phyloP scores from a whole-genome alignment of 2,797 vertebrate genomes.

The Spheniscus humboldti region DNA sequence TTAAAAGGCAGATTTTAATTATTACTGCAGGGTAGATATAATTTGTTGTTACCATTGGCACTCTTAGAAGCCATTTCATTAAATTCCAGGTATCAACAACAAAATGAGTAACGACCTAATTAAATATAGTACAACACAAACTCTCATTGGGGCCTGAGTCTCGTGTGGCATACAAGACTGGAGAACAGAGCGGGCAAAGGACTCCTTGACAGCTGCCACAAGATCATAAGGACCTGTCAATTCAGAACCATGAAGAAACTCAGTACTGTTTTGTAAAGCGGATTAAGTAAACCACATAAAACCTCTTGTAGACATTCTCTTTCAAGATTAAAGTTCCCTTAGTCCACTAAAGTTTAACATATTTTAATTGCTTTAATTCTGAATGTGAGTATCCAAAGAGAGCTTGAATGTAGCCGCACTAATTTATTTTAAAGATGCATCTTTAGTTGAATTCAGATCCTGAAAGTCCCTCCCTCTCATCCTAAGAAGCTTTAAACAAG shows the following conservation, averaged over 20 bases:
- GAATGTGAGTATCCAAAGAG: background rate
- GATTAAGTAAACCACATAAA: background rate
- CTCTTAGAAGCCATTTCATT: conserved; percentile 27
- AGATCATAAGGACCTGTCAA: background rate
- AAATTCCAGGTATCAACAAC: conserved; percentile 36
- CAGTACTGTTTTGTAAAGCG: background rate
- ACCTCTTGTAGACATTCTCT: background rate
- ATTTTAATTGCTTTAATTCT: background rate
- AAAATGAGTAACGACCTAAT: conserved; percentile 30
- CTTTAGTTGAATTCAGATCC: background rate
- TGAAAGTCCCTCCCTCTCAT: background rate
- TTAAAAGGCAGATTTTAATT: conserved; percentile 27
- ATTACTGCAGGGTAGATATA: background rate
- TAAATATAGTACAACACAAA: conserved; percentile 27
- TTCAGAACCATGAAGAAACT: background rate
- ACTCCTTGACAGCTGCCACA: background rate
- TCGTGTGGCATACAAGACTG: background rate
- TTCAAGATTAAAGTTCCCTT: background rate
- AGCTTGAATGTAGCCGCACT: background rate
- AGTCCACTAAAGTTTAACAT: background rate
- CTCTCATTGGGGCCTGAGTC: background rate
- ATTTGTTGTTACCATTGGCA: conserved; percentile 10
- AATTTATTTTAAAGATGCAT: background rate
- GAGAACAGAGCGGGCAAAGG: background rate
- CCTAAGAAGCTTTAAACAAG: background rate